phyloP scores from a whole-genome alignment of 2,113 vertebrate species.

The Chaenogobius annularis region DNA sequence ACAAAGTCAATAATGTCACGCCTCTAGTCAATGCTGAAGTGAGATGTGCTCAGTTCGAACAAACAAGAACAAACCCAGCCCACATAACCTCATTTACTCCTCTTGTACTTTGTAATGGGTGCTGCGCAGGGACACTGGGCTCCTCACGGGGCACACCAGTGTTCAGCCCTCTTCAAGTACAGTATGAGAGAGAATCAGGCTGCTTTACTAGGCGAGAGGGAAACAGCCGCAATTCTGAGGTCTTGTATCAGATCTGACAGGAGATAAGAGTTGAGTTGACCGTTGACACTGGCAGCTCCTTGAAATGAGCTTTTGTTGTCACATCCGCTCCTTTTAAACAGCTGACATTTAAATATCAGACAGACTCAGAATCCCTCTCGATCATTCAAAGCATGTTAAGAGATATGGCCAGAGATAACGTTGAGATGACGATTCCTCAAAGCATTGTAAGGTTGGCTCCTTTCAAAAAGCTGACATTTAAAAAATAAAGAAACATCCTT shows the following conservation, averaged over 20 bases:
- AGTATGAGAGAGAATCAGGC: slow-evolving; percentile 4
- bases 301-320: slow-evolving; percentile 11
- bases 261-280: neutral
- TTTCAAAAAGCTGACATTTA: neutral
- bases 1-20: slow-evolving; percentile 22
- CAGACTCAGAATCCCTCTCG: neutral
- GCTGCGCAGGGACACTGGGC: neutral
- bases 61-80: neutral
- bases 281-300: slow-evolving; percentile 4
- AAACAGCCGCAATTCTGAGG: neutral
- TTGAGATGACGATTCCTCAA: neutral
- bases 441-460: neutral
- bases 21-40: slow-evolving; percentile 1
- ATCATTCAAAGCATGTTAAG: neutral
- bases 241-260: neutral
- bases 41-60: neutral
- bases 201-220: neutral
- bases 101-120: neutral
- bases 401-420: neutral
- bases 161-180: neutral
- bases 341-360: neutral
- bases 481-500: neutral
- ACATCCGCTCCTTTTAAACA: slow-evolving; percentile 3
- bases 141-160: neutral
- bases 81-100: neutral